A percentile compares a stretch with the other conserved stretches of the same genome.
Evolutionary conservation across 2,888 invertebrate species (phyloP).

Genomic region (Drosophila rubida): DNA sequence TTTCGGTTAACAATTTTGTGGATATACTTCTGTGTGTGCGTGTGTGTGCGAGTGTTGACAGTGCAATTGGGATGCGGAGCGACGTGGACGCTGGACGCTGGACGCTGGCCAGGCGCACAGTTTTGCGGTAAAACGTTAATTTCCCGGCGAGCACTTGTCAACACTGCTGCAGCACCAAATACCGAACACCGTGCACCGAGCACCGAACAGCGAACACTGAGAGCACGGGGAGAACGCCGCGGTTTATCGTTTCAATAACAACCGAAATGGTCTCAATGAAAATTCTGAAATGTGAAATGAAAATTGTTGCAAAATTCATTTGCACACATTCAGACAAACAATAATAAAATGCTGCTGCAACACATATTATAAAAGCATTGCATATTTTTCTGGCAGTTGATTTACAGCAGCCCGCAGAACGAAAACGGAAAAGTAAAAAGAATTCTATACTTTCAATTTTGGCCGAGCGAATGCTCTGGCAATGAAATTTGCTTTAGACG

Average conservation of each 20-base stretch:
- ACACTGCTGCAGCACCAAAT: slow-evolving; percentile 58
- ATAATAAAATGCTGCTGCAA: slow-evolving; percentile 1
- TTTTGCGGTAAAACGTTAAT: slow-evolving; percentile 80
- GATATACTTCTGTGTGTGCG: slow-evolving; percentile 12
- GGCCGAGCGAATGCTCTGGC: slow-evolving; percentile 3
- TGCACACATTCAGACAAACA: slow-evolving; percentile 7
- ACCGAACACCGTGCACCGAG: slow-evolving; percentile 2
- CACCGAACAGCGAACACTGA: slow-evolving; percentile 8
- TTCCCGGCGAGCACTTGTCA: slow-evolving; percentile 75
- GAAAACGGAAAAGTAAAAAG: not conserved
- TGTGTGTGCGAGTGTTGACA: slow-evolving; percentile 66
- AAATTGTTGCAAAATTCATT: slow-evolving; percentile 49
- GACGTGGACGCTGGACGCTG: slow-evolving; percentile 41
- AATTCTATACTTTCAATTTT: not conserved
- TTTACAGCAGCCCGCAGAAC: slow-evolving; percentile 6
- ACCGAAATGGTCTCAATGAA: slow-evolving; percentile 31
- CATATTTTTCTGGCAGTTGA: slow-evolving; percentile 4
- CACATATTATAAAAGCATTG: slow-evolving; percentile 6
- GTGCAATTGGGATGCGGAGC: slow-evolving; percentile 73
- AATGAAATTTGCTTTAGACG: slow-evolving; percentile 60
- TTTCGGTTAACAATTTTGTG: slow-evolving; percentile 72
- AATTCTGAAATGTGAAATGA: slow-evolving; percentile 35
- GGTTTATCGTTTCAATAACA: slow-evolving; percentile 59
- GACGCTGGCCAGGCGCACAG: slow-evolving; percentile 54
- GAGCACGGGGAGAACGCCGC: slow-evolving; percentile 27